A percentile compares a stretch with the other conserved stretches of the same genome.
These are phyloP conservation scores for Daubentonia madagascariensis DNA, from an alignment of 2,113 vertebrate species.

Conservation along the genomic window DNA sequence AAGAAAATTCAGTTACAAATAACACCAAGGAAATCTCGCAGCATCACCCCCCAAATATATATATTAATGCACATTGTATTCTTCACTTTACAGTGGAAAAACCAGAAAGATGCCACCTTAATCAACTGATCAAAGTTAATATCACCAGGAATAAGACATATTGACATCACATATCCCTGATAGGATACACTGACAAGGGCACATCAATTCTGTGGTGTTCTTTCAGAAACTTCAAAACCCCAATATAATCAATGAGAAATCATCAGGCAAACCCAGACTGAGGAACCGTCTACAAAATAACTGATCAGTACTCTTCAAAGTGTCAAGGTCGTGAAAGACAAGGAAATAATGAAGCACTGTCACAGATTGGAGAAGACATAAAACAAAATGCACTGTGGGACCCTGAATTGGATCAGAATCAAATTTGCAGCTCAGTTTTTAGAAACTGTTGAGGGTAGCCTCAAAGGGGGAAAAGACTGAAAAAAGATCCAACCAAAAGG, in stretches of 20 bases:
- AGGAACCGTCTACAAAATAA: background rate
- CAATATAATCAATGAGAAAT: background rate
- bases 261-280: background rate
- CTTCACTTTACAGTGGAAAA: background rate
- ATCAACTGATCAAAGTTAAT: background rate
- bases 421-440: background rate
- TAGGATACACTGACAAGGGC: background rate
- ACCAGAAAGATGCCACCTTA: background rate
- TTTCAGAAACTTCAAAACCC: background rate
- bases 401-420: background rate
- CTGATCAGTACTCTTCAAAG: background rate
- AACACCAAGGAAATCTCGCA: background rate
- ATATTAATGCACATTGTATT: background rate
- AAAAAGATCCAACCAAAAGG: background rate
- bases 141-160: background rate
- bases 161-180: accelerated
- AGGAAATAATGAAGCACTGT: background rate
- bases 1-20: background rate
- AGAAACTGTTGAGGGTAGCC: background rate
- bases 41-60: background rate
- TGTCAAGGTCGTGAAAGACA: background rate
- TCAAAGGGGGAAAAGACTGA: background rate
- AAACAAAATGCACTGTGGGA: accelerated
- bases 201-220: background rate
- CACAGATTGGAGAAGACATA: background rate